Base-by-base conservation (phyloP, 2,888 invertebrate genomes). In the Peribatodes rhomboidaria region DNA sequence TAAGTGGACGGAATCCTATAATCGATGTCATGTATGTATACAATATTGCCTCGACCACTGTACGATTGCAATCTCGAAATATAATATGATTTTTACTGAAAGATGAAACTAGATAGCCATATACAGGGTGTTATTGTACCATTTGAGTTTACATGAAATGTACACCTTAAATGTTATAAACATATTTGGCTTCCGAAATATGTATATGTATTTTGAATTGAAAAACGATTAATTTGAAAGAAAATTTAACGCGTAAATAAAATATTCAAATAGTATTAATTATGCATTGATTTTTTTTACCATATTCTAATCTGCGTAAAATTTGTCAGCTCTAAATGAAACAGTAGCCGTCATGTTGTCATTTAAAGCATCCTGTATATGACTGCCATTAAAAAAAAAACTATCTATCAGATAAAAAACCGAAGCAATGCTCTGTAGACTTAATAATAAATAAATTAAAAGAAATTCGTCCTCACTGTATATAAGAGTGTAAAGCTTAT, bases 401-500 rank as follows among this genome's bases (percentile, higher is more conserved):
- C 13, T 14, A 11, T 14, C 14, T 44, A 20, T 11, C 18, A 20
- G 18, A 11, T 44, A 9, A 3, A 2, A 13, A 4, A 20, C 18
- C 18, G 18, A 42, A 41, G 44, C 33, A 46, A 37, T 61, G 8
- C 33, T 50, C 16, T 53, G 57, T 67, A 64, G 49, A 47, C 44
- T 42, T 55, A 64, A 41, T 59, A 55, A 59, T 54, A 61, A 58
- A 55, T 68, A 60, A 60, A 67, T 27, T 61, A 58, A 65, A 61
- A 57, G 60, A 47, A 70, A 61, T 60, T 39, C 71, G 71, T 74
- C 74, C 70, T 67, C 58, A 66, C 60, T 71, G 71, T 74, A 73
- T 57, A 72, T 71, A 72, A 65, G 70, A 71, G 72, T 75, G 73
- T 76, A 71, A 74, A 70, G 73, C 74, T 74, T 75, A 71, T 65